Conservation (phyloP, 2,888 invertebrate species). For the Cephalotes varians region DNA sequence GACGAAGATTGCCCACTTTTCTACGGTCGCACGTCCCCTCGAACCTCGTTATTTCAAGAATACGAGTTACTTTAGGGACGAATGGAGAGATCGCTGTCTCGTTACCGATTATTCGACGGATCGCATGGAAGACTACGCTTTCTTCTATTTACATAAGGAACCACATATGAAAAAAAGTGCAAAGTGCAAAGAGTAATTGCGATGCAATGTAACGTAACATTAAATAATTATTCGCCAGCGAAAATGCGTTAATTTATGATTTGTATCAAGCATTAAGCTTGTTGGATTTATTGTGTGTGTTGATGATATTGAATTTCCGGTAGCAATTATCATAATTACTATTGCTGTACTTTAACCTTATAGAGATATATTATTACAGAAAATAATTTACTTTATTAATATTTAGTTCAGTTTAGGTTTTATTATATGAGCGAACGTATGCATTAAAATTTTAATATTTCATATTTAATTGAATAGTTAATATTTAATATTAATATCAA, state of each 20-base stretch:
- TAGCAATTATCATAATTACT: slow-evolving; percentile 41
- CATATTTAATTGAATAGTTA: slow-evolving; percentile 35
- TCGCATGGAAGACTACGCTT: slow-evolving; percentile 13
- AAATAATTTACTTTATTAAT: slow-evolving; percentile 44
- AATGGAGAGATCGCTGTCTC: slow-evolving; percentile 56
- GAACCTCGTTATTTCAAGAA: slow-evolving; percentile 63
- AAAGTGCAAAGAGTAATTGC: background rate
- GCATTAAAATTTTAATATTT: slow-evolving; percentile 32
- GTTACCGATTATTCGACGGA: slow-evolving; percentile 42
- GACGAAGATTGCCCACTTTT: slow-evolving; percentile 63
- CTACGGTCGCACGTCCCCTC: slow-evolving; percentile 57
- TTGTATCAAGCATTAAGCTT: background rate
- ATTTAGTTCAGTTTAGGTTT: slow-evolving; percentile 36
- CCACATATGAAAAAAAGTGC: background rate
- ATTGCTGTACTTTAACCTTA: slow-evolving; percentile 28
- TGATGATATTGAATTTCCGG: slow-evolving; percentile 34
- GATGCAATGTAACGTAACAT: background rate
- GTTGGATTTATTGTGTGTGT: slow-evolving; percentile 21
- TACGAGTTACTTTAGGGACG: slow-evolving; percentile 47
- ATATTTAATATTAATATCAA: slow-evolving; percentile 28
- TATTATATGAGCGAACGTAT: background rate
- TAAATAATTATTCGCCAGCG: background rate
- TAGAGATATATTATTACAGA: slow-evolving; percentile 24
- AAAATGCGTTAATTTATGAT: slow-evolving; percentile 34
- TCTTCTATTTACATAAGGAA: background rate